phyloP scores from a whole-genome alignment of 2,888 invertebrate species.

The Cephus nigrinus region DNA sequence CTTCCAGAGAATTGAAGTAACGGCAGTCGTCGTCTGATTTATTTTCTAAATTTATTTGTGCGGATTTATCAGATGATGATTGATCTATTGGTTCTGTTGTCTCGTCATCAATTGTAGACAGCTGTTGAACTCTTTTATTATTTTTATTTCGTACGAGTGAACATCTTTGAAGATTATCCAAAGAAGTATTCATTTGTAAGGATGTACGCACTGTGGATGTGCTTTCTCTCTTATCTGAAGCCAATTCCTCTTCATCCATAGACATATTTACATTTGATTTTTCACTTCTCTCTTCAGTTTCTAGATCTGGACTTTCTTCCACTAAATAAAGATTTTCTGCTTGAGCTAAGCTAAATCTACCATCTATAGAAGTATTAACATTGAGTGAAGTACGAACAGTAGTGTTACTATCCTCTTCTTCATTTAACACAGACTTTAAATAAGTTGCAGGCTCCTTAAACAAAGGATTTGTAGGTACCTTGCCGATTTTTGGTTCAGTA shows the following conservation, averaged over 20 bases:
- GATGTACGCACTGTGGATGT: conserved; percentile 15
- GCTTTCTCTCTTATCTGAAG: not conserved
- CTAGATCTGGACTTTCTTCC: conserved; percentile 14
- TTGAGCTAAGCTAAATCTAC: conserved; percentile 15
- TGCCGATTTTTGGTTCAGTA: not conserved
- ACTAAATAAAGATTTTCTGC: conserved; percentile 22
- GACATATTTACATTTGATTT: conserved; percentile 10
- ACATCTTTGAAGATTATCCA: conserved; percentile 6
- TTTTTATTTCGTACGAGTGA: not conserved
- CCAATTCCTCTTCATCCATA: not conserved
- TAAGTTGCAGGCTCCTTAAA: not conserved
- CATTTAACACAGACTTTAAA: not conserved
- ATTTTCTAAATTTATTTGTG: conserved; percentile 6
- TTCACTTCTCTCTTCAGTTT: not conserved
- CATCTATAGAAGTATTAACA: conserved; percentile 51
- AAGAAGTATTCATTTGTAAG: conserved; percentile 31
- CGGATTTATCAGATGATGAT: not conserved
- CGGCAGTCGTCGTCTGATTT: not conserved
- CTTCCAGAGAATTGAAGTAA: conserved; percentile 23
- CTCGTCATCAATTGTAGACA: not conserved
- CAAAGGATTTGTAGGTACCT: not conserved
- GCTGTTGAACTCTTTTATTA: not conserved
- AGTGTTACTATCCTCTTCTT: conserved; percentile 14
- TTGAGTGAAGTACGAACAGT: conserved; percentile 43
- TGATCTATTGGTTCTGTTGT: not conserved